Percentiles rank a stretch among this genome's conserved stretches.
These are phyloP conservation scores for Capitulum mitella DNA, from an alignment of 2,888 invertebrate genomes.

Conservation along the genomic window DNA sequence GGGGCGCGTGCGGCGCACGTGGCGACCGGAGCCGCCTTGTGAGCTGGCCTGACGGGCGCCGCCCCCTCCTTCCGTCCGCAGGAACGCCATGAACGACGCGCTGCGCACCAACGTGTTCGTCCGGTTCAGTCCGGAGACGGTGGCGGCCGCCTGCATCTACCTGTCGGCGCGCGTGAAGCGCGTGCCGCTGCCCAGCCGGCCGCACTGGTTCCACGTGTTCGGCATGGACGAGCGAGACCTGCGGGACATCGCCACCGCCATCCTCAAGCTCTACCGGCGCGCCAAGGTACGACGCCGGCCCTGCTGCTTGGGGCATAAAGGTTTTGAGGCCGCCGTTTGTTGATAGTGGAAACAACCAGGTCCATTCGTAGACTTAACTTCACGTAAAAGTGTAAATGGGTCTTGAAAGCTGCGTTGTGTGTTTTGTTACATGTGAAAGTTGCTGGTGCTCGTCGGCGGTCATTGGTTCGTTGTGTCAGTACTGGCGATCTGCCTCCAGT, in stretches of 20 bases:
- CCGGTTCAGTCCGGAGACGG: constrained; percentile 89
- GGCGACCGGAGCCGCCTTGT: no score
- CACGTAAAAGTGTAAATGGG: no score
- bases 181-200: constrained; percentile 74
- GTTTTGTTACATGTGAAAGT: not conserved
- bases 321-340: constrained; percentile 35
- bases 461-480: no score
- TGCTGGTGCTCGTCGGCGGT: not conserved
- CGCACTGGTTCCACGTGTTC: constrained; percentile 84
- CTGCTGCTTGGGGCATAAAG: no score
- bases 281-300: no score
- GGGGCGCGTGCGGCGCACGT: no score
- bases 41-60: constrained; percentile 15
- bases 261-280: constrained; percentile 74
- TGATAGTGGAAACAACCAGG: no score
- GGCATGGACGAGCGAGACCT: constrained; percentile 75
- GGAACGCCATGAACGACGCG: constrained; percentile 99
- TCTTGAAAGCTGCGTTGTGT: no score
- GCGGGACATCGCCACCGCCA: constrained; percentile 66
- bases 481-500: no score
- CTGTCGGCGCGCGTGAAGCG: constrained; percentile 82
- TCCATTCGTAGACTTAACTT: no score
- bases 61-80: constrained; percentile 41
- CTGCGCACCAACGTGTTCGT: constrained; percentile 93
- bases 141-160: constrained; percentile 98